Percentiles rank a stretch among this genome's conserved stretches.
These are phyloP conservation scores for Calliopsis andreniformis DNA, from an alignment of 1,140 invertebrate species.

Conservation along the genomic window DNA sequence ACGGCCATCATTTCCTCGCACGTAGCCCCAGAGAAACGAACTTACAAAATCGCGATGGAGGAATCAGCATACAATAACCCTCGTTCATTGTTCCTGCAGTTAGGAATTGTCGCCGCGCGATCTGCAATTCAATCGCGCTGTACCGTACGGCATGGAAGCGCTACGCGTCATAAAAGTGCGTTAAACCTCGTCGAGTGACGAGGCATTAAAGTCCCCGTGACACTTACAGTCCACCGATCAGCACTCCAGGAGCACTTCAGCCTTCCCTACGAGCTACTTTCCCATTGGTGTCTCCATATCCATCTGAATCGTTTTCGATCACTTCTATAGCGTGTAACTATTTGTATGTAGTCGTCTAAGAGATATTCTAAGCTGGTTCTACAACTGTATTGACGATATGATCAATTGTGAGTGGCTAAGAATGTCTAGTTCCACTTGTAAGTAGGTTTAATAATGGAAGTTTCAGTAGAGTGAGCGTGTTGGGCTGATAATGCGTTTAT, in stretches of 20 bases:
- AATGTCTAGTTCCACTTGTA: no score
- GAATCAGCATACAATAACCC: conserved; percentile 68
- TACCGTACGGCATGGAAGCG: conserved; percentile 52
- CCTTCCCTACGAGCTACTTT: not conserved
- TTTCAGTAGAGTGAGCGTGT: no score
- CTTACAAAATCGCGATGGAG: conserved; percentile 57
- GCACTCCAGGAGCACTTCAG: not conserved
- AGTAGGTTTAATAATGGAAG: no score
- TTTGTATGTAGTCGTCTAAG: no score
- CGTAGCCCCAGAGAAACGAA: conserved; percentile 50
- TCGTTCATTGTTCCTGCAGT: conserved; percentile 65
- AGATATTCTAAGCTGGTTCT: no score
- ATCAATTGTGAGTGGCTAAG: no score
- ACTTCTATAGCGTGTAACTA: no score
- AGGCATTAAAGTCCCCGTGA: not conserved
- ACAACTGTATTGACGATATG: no score
- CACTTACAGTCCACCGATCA: not conserved
- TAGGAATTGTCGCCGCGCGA: conserved; percentile 59
- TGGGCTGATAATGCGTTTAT: no score
- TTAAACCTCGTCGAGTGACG: conserved; percentile 37
- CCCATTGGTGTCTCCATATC: not conserved
- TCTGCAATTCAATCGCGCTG: conserved; percentile 66
- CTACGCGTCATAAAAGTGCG: conserved; percentile 48
- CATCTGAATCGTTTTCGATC: no score
- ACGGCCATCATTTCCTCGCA: conserved; percentile 37